Conservation (phyloP, 2,797 vertebrate genomes). For the Nyctalus aviator region DNA sequence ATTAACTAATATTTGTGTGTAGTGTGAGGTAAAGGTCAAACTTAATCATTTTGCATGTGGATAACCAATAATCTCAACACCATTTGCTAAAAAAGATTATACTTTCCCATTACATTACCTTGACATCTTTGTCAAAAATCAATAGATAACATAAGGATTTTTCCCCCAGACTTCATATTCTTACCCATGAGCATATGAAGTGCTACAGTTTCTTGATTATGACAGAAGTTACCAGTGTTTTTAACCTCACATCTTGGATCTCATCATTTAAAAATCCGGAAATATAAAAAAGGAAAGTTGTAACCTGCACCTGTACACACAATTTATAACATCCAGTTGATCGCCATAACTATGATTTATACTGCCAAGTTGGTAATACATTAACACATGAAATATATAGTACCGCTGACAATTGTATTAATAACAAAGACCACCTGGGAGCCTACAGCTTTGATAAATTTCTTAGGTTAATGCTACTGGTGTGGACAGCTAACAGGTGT, state of each 20-base stretch:
- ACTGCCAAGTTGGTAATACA: conserved; percentile 15
- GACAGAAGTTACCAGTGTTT: background rate
- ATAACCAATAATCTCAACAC: background rate
- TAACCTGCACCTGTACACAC: background rate
- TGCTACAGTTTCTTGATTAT: background rate
- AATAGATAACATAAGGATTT: background rate
- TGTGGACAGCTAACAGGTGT: background rate
- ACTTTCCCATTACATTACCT: conserved; percentile 15
- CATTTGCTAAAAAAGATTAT: conserved; percentile 15
- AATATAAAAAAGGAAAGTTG: background rate
- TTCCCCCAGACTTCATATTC: background rate
- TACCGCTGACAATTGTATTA: background rate
- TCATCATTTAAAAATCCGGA: background rate
- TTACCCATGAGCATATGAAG: background rate
- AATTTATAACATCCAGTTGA: background rate
- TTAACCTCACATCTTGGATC: background rate
- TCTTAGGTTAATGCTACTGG: conserved; percentile 31
- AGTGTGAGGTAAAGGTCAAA: background rate
- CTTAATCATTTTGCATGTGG: conserved; percentile 2
- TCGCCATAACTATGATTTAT: background rate
- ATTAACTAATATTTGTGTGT: conserved; percentile 1
- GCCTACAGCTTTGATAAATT: background rate
- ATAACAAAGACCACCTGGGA: background rate
- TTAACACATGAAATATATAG: conserved; percentile 34
- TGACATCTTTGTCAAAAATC: background rate